Percentiles rank a stretch among this genome's conserved stretches.
Evolutionary conservation across 2,888 invertebrate genomes (phyloP).

Genomic region (Eupeodes luniger): DNA sequence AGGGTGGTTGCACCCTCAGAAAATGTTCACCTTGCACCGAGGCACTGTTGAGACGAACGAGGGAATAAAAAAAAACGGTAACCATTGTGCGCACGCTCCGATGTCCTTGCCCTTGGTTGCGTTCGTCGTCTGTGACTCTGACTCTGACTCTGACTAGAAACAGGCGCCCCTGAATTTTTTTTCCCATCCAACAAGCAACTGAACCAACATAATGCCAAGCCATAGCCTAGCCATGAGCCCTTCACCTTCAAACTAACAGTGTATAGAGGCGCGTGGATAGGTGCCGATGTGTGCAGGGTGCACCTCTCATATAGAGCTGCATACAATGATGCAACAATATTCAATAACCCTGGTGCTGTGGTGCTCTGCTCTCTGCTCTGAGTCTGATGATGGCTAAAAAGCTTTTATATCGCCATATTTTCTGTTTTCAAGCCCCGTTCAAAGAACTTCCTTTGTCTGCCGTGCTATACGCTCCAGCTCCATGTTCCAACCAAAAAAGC

Average conservation of each 20-base stretch:
- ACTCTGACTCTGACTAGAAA: constrained; percentile 48
- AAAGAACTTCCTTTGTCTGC: constrained; percentile 47
- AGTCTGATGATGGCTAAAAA: constrained; percentile 17
- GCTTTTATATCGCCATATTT: constrained; percentile 23
- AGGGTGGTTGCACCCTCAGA: constrained; percentile 61
- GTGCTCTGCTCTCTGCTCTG: not conserved
- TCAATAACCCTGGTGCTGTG: not conserved
- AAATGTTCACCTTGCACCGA: constrained; percentile 64
- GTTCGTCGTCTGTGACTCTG: constrained; percentile 71
- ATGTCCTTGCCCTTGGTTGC: constrained; percentile 84
- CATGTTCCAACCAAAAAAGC: constrained; percentile 10
- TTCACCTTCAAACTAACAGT: constrained; percentile 69
- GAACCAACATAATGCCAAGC: not conserved
- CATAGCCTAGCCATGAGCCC: constrained; percentile 51
- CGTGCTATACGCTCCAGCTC: not conserved
- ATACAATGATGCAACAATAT: constrained; percentile 36
- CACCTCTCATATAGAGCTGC: constrained; percentile 20
- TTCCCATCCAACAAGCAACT: not conserved
- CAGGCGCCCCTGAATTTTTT: constrained; percentile 70
- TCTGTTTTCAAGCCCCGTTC: constrained; percentile 13
- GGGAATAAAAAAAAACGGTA: constrained; percentile 3
- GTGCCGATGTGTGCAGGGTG: constrained; percentile 14
- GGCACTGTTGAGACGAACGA: not conserved
- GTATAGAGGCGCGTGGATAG: constrained; percentile 4
- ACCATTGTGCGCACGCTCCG: constrained; percentile 80